Evolutionary conservation across 2,888 invertebrate species (phyloP), one percentile per base, ranked within the genome.

Genomic region (Oegoconia quadripuncta): DNA sequence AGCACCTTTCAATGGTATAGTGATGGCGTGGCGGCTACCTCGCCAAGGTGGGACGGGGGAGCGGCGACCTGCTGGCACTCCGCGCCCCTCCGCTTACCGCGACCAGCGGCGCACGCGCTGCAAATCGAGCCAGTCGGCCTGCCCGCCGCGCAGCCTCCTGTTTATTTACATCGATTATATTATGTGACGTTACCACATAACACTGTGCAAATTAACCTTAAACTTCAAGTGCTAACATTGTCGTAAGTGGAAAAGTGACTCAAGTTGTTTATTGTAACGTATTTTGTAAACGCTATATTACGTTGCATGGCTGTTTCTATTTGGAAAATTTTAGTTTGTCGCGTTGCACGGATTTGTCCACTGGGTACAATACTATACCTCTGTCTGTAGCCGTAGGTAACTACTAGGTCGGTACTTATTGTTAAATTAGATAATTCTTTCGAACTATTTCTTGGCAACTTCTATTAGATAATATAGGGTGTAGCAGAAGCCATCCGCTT

Each of bases 111-210:
- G 83, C 80, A 67, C 75, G 82, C 83, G 84, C 84, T 79, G 62
- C 67, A 64, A 73, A 62, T 64, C 64, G 57, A 74, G 77, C 80
- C 83, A 84, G 87, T 83, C n/a, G n/a, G n/a, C n/a, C n/a, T 74
- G 81, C 69, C 64, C 73, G 78, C 74, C 80, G 81, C 78, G 76
- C 82, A 83, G 83, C 84, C 86, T 86, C 82, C 76, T 72, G 75
- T 74, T 86, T 87, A 82, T 86, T 86, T 81, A 84, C 81, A 76
- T 64, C 58, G 50, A 63, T 50, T 55, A 52, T 42, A 52, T 51
- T 57, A 56, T 51, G 62, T 70, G 68, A 60, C 57, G 59, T 53
- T 60, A 34, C 37, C n/a, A n/a, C n/a, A n/a, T n/a, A 41, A 31
- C 41, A 42, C 28, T 36, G 49, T 49, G 44, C 27, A 30, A 46